Evolutionary conservation across 2,113 vertebrate species (phyloP), one percentile per base, ranked within the genome.

Genomic region (Pollimyrus isidori): DNA sequence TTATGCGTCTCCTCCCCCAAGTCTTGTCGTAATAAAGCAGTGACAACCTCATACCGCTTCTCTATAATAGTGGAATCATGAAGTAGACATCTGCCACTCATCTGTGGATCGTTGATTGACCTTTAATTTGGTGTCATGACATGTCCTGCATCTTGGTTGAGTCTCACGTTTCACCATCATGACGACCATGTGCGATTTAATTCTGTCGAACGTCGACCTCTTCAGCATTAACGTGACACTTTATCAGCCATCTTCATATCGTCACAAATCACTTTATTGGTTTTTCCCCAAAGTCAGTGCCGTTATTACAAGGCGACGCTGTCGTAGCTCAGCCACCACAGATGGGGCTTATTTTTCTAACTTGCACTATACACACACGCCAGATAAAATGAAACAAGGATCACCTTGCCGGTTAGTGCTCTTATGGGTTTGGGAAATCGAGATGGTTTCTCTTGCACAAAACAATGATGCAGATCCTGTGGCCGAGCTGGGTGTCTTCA

Each of bases 21-120:
- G 80, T 84, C 15, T 58, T 83, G 80, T 85, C 80, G 53, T 48
- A 89, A 84, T 85, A 89, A 89, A 89, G 80, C 50, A 62, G 35
- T 62, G 52, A 39, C 26, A 86, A 58, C 35, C 35, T 89, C 49
- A 76, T 35, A 26, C 19, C 30, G 13, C 76, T 85, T 85, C 83
- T 49, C 10, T 45, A 21, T 82, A 42, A 45, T 21, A 21, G 19
- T 82, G 35, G 15, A 82, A 82, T 42, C 30, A 45, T 35, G 15
- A 42, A 42, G 7, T 80, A 19, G 30, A 80, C 0, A 15, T 80
- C 4, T 0, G 76, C 76, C 4, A 15, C 76, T 42, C n/a, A 1
- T 1, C 26, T 3, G n/a, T 65, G 62, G 62, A 65, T 9, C 62
- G 26, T 65, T 11, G 7, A 65, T n/a, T 62, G 58, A 26, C 58